Evolutionary conservation across 2,797 vertebrate genomes (phyloP).

Genomic region (Caiman crocodilus): DNA sequence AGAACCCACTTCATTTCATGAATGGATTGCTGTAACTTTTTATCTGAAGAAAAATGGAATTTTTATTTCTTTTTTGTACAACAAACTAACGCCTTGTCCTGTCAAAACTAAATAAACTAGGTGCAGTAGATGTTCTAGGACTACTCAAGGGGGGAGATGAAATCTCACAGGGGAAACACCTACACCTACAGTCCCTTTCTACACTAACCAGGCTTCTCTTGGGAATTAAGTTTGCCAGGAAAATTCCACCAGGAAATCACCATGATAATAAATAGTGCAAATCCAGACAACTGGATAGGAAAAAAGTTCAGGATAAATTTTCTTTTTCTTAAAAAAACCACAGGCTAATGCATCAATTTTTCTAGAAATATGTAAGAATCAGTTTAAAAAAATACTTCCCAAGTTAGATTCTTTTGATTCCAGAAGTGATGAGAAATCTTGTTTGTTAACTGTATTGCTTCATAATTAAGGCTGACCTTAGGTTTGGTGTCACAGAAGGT

Average conservation of each 20-base stretch:
- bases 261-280: background rate
- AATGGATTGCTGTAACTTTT: background rate
- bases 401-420: background rate
- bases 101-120: background rate
- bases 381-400: background rate
- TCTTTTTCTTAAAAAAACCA: background rate
- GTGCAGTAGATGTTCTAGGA: too few species aligned
- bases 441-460: background rate
- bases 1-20: background rate
- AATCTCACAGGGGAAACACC: too few species aligned
- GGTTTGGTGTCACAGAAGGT: background rate
- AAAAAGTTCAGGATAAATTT: background rate
- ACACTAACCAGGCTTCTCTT: too few species aligned
- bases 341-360: background rate
- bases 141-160: too few species aligned
- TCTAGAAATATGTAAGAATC: background rate
- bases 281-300: background rate
- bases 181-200: too few species aligned
- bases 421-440: background rate
- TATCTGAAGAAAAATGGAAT: too few species aligned
- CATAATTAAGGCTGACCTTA: background rate
- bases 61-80: too few species aligned
- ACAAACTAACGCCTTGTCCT: background rate
- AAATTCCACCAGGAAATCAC: slow-evolving; percentile 13
- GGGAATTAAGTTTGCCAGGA: background rate